Percentiles rank a stretch among this genome's conserved stretches.
Evolutionary conservation across 2,113 vertebrate genomes (phyloP).

Genomic region (Hystrix cristata): DNA sequence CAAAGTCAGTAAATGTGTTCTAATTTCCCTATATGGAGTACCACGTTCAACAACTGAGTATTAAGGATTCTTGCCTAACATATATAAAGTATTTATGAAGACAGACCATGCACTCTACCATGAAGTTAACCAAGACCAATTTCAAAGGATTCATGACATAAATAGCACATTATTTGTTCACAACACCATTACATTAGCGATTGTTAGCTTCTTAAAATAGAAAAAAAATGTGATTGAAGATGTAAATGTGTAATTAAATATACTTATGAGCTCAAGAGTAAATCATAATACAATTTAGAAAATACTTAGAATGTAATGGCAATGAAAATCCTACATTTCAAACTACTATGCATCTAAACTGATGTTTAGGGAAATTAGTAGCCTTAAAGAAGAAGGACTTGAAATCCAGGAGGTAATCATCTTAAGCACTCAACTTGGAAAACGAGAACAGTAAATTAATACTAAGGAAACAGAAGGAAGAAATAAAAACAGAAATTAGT

Average conservation of each 20-base stretch:
- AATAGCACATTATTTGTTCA: neutral
- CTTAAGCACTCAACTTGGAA: neutral
- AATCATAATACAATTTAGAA: neutral
- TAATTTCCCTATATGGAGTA: constrained; percentile 1
- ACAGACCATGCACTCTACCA: neutral
- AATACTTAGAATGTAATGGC: neutral
- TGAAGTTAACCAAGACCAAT: neutral
- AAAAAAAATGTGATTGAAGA: neutral
- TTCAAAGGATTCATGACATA: neutral
- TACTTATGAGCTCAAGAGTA: neutral
- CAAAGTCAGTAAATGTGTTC: constrained; percentile 30
- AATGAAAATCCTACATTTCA: neutral
- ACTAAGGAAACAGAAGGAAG: neutral
- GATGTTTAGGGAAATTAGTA: neutral
- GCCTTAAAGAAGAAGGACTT: neutral
- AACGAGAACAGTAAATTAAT: neutral
- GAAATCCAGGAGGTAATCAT: constrained; percentile 7
- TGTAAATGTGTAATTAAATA: constrained; percentile 18
- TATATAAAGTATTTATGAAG: constrained; percentile 26
- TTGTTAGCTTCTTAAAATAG: neutral
- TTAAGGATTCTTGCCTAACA: neutral
- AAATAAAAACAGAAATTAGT: neutral
- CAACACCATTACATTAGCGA: neutral
- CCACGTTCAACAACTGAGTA: neutral
- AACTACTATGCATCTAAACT: neutral